A percentile compares a stretch with the other conserved stretches of the same genome.
Conservation (phyloP, 2,113 vertebrate species). For the Apodemus sylvaticus region DNA sequence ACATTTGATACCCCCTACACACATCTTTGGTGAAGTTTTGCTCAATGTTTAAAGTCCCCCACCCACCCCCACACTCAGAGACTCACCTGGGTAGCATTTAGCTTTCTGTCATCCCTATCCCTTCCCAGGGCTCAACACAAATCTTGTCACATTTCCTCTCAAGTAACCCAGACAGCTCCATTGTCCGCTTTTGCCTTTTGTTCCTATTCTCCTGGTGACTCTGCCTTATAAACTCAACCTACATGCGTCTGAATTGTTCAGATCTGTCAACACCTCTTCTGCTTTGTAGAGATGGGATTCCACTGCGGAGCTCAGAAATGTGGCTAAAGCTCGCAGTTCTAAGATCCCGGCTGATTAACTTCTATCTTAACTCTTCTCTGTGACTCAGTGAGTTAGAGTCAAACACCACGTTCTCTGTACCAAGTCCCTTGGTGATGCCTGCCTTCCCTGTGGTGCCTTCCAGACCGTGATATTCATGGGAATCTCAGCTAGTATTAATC, state of each 20-base stretch:
- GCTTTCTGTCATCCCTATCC: neutral
- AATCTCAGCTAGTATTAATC: neutral
- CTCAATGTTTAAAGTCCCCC: neutral
- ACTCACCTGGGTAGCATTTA: neutral
- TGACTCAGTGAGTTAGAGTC: neutral
- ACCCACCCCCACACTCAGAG: neutral
- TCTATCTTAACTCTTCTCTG: neutral
- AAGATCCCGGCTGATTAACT: neutral
- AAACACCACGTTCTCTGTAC: neutral
- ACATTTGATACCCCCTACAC: neutral
- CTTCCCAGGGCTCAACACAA: neutral
- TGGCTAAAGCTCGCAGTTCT: neutral
- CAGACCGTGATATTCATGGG: neutral
- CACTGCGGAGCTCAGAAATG: neutral
- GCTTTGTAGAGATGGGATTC: neutral
- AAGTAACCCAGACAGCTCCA: neutral
- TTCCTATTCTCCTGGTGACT: neutral
- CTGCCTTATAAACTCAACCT: neutral
- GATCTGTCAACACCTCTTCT: neutral
- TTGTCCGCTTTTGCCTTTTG: neutral
- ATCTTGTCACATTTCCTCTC: neutral
- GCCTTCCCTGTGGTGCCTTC: neutral
- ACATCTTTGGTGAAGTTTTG: neutral
- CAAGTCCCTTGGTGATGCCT: neutral
- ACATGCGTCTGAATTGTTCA: neutral